Evolutionary conservation across 2,888 invertebrate species (phyloP), one percentile per base, ranked within the genome.

Genomic region (Onchidella celtica): DNA sequence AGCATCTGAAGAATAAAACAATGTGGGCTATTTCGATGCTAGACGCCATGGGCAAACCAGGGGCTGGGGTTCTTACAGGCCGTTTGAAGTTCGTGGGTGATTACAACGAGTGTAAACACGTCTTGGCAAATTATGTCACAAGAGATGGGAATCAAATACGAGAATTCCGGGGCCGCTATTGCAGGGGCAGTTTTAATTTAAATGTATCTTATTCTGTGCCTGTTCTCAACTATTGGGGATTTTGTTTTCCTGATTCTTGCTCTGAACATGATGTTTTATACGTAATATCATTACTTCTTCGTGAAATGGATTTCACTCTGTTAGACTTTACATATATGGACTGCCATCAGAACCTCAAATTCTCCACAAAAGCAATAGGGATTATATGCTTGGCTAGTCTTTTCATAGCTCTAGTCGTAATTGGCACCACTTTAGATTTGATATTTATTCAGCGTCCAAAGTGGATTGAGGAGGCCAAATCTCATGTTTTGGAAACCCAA

Each of bases 231-330:
- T n/a, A 17, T 17, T 65, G 40, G 57, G 77, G 77, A 0, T 47
- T 70, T 9, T 83, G 83, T 66, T 36, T 83, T 21, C 83, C 83
- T 11, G 66, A 76, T 34, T 76, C 83, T 4, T 83, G 83, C 70
- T 65, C 66, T 17, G 38, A 38, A 1, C 29, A 65, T 11, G 83
- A 83, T 29, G 73, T 72, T 1, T 36, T 65, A 24, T 4, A 68
- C 17, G 38, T 83, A 4, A 38, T 76, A 3, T 66, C 66, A 24
- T 32, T n/a, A n/a, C 27, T 72, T 72, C 9, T 65, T 69, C 17
- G 21, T n/a, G 29, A 29, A 27, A 27, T 32, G 2, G 0, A 59
- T 24, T 32, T 40, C 29, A 47, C 38, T 6, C 14, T 9, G 21
- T 14, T 47, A 34, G 24, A n/a, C 21, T 4, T 68, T 57, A 14